These are phyloP conservation scores for Spilogale gracilis DNA, from an alignment of 2,113 vertebrate genomes.

Conservation along the genomic window DNA sequence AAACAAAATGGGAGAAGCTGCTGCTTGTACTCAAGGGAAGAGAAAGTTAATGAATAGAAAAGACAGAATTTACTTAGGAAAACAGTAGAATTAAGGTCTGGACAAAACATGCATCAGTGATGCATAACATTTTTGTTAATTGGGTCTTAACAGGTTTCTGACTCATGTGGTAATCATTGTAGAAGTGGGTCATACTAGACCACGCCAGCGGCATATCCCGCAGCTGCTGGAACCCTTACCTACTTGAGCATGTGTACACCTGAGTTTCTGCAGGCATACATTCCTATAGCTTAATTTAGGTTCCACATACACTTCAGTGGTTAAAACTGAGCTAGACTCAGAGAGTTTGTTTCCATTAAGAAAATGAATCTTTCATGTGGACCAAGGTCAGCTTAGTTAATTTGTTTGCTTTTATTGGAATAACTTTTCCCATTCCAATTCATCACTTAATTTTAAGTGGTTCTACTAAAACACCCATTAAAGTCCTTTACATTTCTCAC, in stretches of 20 bases:
- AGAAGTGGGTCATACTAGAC: conserved; percentile 88
- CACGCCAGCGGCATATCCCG: conserved; percentile 77
- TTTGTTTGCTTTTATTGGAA: conserved; percentile 86
- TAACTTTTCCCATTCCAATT: conserved; percentile 84
- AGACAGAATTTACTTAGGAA: conserved; percentile 90
- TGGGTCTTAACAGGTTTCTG: conserved; percentile 91
- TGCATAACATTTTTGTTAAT: conserved; percentile 91
- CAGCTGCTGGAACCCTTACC: conserved; percentile 79
- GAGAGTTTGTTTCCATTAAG: conserved; percentile 84
- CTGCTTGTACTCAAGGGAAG: conserved; percentile 88
- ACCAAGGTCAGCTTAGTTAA: conserved; percentile 83
- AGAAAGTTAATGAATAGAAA: conserved; percentile 90
- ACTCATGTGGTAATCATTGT: conserved; percentile 87
- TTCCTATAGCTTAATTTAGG: conserved; percentile 75
- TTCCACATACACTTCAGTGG: conserved; percentile 77
- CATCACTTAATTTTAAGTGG: conserved; percentile 85
- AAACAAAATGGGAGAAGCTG: conserved; percentile 85
- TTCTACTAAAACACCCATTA: conserved; percentile 80
- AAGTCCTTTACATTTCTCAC: conserved; percentile 75
- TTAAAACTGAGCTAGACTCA: conserved; percentile 77
- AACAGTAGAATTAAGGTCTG: conserved; percentile 89
- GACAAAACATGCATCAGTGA: conserved; percentile 89
- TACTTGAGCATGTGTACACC: conserved; percentile 78
- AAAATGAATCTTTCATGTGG: conserved; percentile 85
- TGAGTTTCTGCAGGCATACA: neutral